Percentiles rank a stretch among this genome's conserved stretches.
Conservation (phyloP, 2,797 vertebrate species). For the Fistularia commersonii region DNA sequence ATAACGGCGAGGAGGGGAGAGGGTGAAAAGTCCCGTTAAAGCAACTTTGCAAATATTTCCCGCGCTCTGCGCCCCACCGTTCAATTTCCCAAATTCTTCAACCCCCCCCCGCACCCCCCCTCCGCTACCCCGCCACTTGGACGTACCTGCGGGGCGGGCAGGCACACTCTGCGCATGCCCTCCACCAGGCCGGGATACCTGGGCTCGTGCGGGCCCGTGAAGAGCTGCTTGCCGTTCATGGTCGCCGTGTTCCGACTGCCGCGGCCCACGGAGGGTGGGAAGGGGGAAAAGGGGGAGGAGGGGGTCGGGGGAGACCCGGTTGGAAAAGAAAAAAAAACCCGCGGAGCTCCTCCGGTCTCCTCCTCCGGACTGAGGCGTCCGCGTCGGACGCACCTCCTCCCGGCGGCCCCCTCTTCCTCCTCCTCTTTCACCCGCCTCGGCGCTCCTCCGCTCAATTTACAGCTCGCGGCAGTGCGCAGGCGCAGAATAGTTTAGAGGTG, state of each 20-base stretch:
- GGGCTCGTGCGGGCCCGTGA: slow-evolving; percentile 88
- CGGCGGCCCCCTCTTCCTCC: slow-evolving; percentile 55
- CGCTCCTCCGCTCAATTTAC: slow-evolving; percentile 80
- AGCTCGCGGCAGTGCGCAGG: slow-evolving; percentile 64
- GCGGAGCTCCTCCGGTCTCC: slow-evolving; percentile 59
- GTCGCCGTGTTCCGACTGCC: slow-evolving; percentile 86
- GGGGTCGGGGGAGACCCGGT: neutral
- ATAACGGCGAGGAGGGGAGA: slow-evolving; percentile 6
- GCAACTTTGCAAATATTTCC: slow-evolving; percentile 62
- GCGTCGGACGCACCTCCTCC: slow-evolving; percentile 77
- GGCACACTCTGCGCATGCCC: slow-evolving; percentile 91
- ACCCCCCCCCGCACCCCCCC: slow-evolving; percentile 10
- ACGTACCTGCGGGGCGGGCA: slow-evolving; percentile 93
- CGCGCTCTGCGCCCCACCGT: slow-evolving; percentile 13
- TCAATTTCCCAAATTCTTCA: slow-evolving; percentile 6
- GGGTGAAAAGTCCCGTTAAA: slow-evolving; percentile 68
- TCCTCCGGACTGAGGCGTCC: slow-evolving; percentile 74
- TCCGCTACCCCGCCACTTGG: slow-evolving; percentile 30
- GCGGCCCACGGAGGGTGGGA: neutral
- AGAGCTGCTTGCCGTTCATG: slow-evolving; percentile 94
- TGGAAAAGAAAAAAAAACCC: slow-evolving; percentile 32
- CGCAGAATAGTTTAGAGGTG: slow-evolving; percentile 13
- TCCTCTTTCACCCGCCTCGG: slow-evolving; percentile 18
- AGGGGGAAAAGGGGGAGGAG: neutral
- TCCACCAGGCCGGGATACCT: slow-evolving; percentile 89